A percentile compares a stretch with the other conserved stretches of the same genome.
These are phyloP conservation scores for Mechanitis messenoides DNA, from an alignment of 2,888 invertebrate species.

Conservation along the genomic window DNA sequence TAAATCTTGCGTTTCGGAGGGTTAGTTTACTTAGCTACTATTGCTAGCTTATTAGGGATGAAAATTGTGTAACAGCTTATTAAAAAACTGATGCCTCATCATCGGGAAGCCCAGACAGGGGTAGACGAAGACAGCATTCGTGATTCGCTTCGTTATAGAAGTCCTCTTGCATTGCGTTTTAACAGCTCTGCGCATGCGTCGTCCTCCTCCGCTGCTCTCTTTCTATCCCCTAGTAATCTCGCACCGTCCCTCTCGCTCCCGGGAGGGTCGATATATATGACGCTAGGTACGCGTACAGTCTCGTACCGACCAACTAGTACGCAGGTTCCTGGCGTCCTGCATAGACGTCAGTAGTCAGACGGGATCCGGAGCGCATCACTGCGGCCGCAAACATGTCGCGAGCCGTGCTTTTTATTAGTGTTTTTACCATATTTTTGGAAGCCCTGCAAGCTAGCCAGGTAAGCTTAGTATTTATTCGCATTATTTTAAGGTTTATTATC, in stretches of 20 bases:
- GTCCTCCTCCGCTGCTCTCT: conserved; percentile 53
- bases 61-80: conserved; percentile 28
- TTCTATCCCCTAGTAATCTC: conserved; percentile 35
- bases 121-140: conserved; percentile 67
- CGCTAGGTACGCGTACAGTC: conserved; percentile 70
- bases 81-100: conserved; percentile 66
- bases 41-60: conserved; percentile 15
- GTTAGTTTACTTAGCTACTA: conserved; percentile 23
- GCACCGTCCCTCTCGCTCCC: conserved; percentile 51
- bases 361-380: conserved; percentile 49
- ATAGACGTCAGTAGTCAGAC: conserved; percentile 59
- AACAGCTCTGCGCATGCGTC: conserved; percentile 68
- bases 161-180: conserved; percentile 51
- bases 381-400: conserved; percentile 78
- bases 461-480: conserved; percentile 42
- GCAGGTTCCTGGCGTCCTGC: conserved; percentile 68
- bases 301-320: conserved; percentile 63
- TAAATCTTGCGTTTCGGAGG: conserved; percentile 15
- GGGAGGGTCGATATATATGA: conserved; percentile 75
- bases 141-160: conserved; percentile 57
- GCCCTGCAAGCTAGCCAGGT: conserved; percentile 77
- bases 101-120: conserved; percentile 71
- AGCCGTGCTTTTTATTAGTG: conserved; percentile 78
- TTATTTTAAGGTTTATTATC: conserved; percentile 29
- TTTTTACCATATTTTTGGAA: conserved; percentile 77